Conservation (phyloP, 64 coral and sea anemone genomes). For the Montipora efflorescens region DNA sequence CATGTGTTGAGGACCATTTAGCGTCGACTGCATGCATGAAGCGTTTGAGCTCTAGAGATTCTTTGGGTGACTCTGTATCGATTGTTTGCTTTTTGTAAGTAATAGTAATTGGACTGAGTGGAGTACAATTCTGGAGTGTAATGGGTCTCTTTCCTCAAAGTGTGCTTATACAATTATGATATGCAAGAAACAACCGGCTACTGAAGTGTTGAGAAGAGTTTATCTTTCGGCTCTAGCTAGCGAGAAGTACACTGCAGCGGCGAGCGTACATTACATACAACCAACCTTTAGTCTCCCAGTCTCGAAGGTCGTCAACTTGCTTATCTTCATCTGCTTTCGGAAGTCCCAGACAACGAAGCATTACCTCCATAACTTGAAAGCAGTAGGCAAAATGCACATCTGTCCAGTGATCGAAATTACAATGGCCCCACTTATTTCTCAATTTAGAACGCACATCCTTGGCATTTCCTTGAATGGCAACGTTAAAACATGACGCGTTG, state of each 20-base stretch:
- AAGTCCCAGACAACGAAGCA: slow-evolving; percentile 32
- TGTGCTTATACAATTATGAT: too few relatives aligned
- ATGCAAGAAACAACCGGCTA: too few relatives aligned
- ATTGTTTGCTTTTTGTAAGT: too few relatives aligned
- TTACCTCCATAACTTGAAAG: slow-evolving; percentile 66
- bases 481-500: slow-evolving; percentile 24
- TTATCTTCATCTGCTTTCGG: slow-evolving; percentile 18
- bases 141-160: too few relatives aligned
- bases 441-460: slow-evolving; percentile 52
- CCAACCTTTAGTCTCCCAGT: slow-evolving; percentile 65
- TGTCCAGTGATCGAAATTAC: slow-evolving; percentile 64
- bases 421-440: slow-evolving; percentile 74
- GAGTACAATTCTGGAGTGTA: too few relatives aligned
- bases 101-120: too few relatives aligned
- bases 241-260: too few relatives aligned
- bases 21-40: too few relatives aligned
- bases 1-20: neutral
- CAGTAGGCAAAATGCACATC: slow-evolving; percentile 19
- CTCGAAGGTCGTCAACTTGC: neutral
- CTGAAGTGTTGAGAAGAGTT: too few relatives aligned
- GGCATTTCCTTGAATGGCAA: slow-evolving; percentile 45
- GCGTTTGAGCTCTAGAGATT: too few relatives aligned
- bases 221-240: too few relatives aligned
- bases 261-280: neutral
- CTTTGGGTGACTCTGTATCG: too few relatives aligned